Percentiles rank a stretch among this genome's conserved stretches.
These are phyloP conservation scores for Malurus leucopterus DNA, from an alignment of 2,797 vertebrate species.

Conservation along the genomic window DNA sequence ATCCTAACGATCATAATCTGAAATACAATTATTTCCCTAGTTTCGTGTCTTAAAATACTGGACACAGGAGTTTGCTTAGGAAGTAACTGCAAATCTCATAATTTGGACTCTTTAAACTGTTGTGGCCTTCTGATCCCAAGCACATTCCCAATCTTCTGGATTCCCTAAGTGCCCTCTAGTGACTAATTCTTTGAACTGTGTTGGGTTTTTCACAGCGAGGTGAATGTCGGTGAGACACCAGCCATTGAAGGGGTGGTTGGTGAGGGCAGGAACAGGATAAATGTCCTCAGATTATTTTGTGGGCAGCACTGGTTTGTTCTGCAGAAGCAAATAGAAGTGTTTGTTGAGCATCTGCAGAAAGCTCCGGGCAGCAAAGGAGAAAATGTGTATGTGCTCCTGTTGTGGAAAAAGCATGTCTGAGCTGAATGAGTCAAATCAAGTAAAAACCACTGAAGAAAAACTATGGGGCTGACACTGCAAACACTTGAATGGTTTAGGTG, in stretches of 20 bases:
- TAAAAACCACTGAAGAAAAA: not conserved
- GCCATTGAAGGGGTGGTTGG: not conserved
- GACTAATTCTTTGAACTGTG: not conserved
- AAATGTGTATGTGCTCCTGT: not conserved
- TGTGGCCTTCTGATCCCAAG: not conserved
- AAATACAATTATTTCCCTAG: not conserved
- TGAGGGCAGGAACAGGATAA: not conserved
- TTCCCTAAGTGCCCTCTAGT: slow-evolving; percentile 37
- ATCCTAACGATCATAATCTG: not conserved
- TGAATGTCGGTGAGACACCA: not conserved
- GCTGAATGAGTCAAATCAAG: not conserved
- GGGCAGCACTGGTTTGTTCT: not conserved
- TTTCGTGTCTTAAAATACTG: not conserved
- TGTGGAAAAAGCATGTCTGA: not conserved
- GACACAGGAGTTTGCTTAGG: not conserved
- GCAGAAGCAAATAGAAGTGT: not conserved
- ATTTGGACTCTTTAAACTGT: not conserved
- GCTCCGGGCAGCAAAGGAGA: not conserved
- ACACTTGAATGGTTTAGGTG: not conserved
- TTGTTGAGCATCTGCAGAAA: not conserved
- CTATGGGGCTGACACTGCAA: not conserved
- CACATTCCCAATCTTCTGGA: not conserved
- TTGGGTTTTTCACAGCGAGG: not conserved
- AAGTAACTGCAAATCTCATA: not conserved
- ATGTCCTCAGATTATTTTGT: not conserved